Percentiles rank a stretch among this genome's conserved stretches.
phyloP scores from a whole-genome alignment of 2,888 invertebrate genomes.

The Pachycephus smyrnensis region DNA sequence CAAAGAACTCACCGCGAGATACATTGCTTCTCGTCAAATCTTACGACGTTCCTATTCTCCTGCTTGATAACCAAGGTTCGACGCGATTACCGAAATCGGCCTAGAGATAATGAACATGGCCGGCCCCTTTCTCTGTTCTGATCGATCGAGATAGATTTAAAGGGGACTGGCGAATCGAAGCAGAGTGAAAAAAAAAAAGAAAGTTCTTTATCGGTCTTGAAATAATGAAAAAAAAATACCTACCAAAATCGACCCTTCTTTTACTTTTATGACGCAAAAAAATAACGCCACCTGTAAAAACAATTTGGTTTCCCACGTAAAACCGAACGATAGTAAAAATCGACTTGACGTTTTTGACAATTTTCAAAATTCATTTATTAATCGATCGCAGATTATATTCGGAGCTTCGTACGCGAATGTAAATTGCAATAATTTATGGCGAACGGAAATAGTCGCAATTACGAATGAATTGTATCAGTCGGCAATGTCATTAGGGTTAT shows the following conservation, averaged over 20 bases:
- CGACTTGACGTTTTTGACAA: too few relatives aligned
- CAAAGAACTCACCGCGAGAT: neutral
- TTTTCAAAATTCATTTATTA: too few relatives aligned
- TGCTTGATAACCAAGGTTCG: constrained; percentile 4
- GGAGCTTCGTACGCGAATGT: neutral
- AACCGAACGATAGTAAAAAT: too few relatives aligned
- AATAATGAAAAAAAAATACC: too few relatives aligned
- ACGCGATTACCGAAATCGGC: constrained; percentile 2
- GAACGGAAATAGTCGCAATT: constrained; percentile 28
- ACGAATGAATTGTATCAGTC: constrained; percentile 35
- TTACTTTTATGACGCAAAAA: too few relatives aligned
- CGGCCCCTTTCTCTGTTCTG: neutral
- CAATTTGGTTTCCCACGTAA: too few relatives aligned
- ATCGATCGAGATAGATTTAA: neutral
- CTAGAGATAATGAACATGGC: neutral
- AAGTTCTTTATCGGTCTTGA: neutral
- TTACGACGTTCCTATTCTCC: constrained; percentile 3
- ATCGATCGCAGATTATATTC: neutral
- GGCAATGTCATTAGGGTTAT: constrained; percentile 39
- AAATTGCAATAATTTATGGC: neutral
- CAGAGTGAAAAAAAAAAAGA: neutral
- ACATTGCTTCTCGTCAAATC: neutral
- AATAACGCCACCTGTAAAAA: too few relatives aligned
- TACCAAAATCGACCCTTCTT: too few relatives aligned
- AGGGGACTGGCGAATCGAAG: neutral